phyloP scores from a whole-genome alignment of 2,113 vertebrate species.

The Muscicapa adusta region DNA sequence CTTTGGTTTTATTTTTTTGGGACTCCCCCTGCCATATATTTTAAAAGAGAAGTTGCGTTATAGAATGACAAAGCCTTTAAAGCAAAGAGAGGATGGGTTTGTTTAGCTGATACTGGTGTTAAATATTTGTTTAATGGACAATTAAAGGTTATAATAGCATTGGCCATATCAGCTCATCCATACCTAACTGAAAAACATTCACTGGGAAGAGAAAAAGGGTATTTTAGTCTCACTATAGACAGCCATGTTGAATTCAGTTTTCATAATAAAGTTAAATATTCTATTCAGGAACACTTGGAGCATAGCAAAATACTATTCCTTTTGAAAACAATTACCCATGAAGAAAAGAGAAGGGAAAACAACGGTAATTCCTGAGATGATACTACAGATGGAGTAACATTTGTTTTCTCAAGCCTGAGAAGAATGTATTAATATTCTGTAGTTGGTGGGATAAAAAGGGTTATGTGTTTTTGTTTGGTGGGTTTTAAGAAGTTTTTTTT shows the following conservation, averaged over 20 bases:
- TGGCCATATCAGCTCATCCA: background rate
- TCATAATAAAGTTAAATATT: background rate
- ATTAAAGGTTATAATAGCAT: background rate
- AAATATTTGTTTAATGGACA: constrained; percentile 1
- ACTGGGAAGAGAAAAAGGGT: background rate
- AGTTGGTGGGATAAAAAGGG: background rate
- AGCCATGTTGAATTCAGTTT: background rate
- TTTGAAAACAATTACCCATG: background rate
- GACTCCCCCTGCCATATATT: background rate
- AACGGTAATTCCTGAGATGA: background rate
- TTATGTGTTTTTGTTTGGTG: background rate
- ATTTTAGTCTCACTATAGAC: background rate
- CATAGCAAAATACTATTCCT: background rate
- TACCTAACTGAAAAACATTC: background rate
- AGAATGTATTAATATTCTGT: background rate
- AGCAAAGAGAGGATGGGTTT: background rate
- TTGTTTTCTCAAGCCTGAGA: background rate
- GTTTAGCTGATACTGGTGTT: background rate
- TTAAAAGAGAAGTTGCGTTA: background rate
- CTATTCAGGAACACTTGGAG: background rate
- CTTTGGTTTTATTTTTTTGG: background rate
- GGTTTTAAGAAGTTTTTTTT: background rate
- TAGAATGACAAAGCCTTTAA: background rate
- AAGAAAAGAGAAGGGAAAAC: background rate
- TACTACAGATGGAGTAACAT: background rate